These are phyloP conservation scores for Calidris pugnax DNA, from an alignment of 2,113 vertebrate species.

Conservation along the genomic window DNA sequence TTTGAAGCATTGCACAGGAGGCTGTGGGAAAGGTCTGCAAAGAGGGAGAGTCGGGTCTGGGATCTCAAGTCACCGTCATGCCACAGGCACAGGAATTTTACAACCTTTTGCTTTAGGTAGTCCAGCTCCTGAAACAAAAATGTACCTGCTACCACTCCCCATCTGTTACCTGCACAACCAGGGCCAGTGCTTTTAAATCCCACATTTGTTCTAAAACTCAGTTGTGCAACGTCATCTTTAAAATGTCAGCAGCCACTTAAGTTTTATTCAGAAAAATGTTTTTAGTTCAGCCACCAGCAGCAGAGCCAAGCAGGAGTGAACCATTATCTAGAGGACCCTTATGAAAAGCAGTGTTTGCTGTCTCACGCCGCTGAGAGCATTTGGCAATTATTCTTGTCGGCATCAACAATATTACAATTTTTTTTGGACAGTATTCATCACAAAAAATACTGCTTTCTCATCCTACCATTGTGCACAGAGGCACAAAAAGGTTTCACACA, in stretches of 20 bases:
- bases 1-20: background rate
- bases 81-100: background rate
- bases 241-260: background rate
- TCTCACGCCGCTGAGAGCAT: background rate
- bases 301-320: background rate
- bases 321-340: background rate
- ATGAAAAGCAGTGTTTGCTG: accelerated
- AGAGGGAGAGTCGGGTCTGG: background rate
- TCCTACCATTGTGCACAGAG: background rate
- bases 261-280: background rate
- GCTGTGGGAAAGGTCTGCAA: background rate
- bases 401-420: background rate
- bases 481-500: background rate
- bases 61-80: background rate
- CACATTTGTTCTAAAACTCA: background rate
- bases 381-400: background rate
- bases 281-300: background rate
- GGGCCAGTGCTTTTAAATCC: background rate
- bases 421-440: background rate
- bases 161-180: background rate
- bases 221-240: background rate
- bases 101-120: background rate
- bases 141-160: background rate
- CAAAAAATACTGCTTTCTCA: background rate
- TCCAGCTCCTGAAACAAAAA: background rate